Evolutionary conservation across 2,113 vertebrate genomes (phyloP), one percentile per base, ranked within the genome.

Genomic region (Plestiodon gilberti): DNA sequence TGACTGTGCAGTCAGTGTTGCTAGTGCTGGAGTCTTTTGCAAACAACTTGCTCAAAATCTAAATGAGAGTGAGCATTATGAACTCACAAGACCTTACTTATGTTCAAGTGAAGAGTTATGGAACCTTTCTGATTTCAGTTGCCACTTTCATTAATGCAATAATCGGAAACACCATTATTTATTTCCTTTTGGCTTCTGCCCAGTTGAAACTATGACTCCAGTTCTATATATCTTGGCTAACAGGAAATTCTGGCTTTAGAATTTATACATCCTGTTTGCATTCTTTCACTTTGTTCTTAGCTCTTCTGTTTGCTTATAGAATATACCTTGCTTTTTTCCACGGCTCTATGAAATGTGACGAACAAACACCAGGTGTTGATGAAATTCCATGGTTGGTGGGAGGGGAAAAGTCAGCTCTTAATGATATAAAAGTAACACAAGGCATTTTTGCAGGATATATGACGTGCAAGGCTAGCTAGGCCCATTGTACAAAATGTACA

Each of bases 91-190:
- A 79, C 1, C 7, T 85, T 91, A 84, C 87, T 89, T 94, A 81
- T 80, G 9, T 30, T 81, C 30, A 69, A 76, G 4, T 17, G n/a
- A 92, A 92, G 40, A 86, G 8, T 89, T 94, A 85, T 48, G 2
- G 80, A 92, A 90, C 1, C 14, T 92, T 95, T 73, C 83, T 87
- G 1, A 90, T 92, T 95, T 93, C 23, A 85, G 25, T 88, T 92
- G 80, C 81, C 76, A 83, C 52, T 93, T 94, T 88, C 59, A 86
- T 92, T 89, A 90, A 90, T 83, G 43, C 55, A 90, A 82, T 86
- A 90, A 89, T 93, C 79, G 81, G 76, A 28, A 91, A 62, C 73
- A 88, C 2, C 38, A 87, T 83, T 82, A 86, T 88, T 94, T 94
- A 89, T 88, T 92, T 92, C 64, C 62, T 83, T 93, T 93, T 94